Base-by-base conservation (phyloP, 2,113 vertebrate species). In the Spea multiplicata region DNA sequence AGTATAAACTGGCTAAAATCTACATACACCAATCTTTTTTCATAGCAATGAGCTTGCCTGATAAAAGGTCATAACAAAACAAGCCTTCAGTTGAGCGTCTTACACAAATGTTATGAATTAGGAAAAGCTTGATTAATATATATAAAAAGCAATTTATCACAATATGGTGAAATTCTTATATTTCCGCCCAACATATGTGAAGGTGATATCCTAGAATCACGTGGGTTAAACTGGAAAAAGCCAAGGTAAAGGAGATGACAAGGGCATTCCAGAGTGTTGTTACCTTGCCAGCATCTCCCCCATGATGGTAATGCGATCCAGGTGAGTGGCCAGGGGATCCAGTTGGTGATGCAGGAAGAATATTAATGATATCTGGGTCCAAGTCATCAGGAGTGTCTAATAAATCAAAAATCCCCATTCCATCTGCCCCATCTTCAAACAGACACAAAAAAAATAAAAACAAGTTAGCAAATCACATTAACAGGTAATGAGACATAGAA, bases 311-410 rank as follows among this genome's bases (percentile, higher is more conserved):
- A 90, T 98, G 95, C 80, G 95, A 97, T 85, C 95, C 94, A 50
- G 96, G 97, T 83, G 97, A 98, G 92, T 98, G 97, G 49, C 95
- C 96, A 48, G 96, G 96, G 50, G 97, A 97, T 53, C 93, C 92
- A 84, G 88, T 95, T 81, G 97, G 93, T 83, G 94, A 99, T 83
- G 95, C 96, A 86, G 96, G 97, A 88, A 99, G 88, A 84, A 97
- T 98, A 90, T 94, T 99, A 86, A 99, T 99, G 78, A 99, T 93
- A 87, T 99, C 97, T 68, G 95, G 94, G 87, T 99, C 96, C 85
- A 98, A 93, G 81, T 98, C 96, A 74, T 96, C 95, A 83, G 91
- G 92, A 79, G 92, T 91, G 75, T 93, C 95, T 87, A 99, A 91
- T 77, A 98, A 90, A 87, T 98, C 97, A 87, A 99, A 95, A 86